Evolutionary conservation across 2,888 invertebrate species (phyloP), one percentile per base, ranked within the genome.

Genomic region (Harpalus rubripes): DNA sequence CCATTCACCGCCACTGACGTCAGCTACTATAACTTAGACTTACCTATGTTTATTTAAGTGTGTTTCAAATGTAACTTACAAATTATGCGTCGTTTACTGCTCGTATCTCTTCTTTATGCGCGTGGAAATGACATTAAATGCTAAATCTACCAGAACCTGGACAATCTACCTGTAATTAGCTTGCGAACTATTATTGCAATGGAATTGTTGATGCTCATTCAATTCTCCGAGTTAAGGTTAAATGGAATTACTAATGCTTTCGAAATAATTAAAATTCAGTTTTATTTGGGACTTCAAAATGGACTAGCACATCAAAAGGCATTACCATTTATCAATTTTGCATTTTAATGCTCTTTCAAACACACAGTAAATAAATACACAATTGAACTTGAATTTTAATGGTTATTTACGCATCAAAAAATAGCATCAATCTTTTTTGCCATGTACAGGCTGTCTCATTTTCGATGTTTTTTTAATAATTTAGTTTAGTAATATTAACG

Each of bases 11-110:
- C 32, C 52, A 65, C 65, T 68, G 68, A 81, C 81, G 68, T 41
- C 44, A 44, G 44, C 72, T 12, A 44, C 82, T 58, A 82, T 82
- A 82, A 82, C 68, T 82, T 82, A 82, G 32, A 58, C 61, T 79
- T 32, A 61, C 79, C 16, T 79, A 61, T 79, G 61, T 79, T 79
- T 79, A 79, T 79, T 79, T 79, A 61, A 79, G 59, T 16, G 58
- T 58, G 79, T 61, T 79, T 8, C 61, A 39, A 79, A 79, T 61
- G 41, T 61, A 79, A 39, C 61, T 79, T 79, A 74, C 72, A 74
- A 74, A 74, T 41, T 74, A 74, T 74, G 72, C 44, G 16, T 74
- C 44, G 72, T 16, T 74, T 74, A 44, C 44, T 44, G 18, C 72
- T 41, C 18, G 26, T 63, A 22, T 63, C 63, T 26, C 72, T 74